A percentile compares a stretch with the other conserved stretches of the same genome.
These are phyloP conservation scores for Epinephelus coioides DNA, from an alignment of 2,797 vertebrate species.

Conservation along the genomic window DNA sequence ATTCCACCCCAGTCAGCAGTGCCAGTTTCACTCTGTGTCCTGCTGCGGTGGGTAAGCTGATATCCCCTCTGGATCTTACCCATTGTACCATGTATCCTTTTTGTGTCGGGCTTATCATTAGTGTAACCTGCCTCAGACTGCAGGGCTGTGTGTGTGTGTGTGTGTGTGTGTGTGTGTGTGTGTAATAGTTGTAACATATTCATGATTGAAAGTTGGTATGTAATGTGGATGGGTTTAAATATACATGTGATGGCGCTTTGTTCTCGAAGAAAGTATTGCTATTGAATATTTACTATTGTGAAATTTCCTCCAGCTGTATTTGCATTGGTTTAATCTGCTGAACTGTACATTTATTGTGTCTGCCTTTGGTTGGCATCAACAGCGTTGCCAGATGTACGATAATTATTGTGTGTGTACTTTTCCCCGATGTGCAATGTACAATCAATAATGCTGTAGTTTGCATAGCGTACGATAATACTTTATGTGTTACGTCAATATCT, in stretches of 20 bases:
- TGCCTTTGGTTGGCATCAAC: background rate
- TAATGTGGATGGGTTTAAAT: background rate
- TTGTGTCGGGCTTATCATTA: conserved; percentile 31
- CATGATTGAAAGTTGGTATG: background rate
- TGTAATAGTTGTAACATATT: background rate
- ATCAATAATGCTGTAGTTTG: too few relatives aligned
- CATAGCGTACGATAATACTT: too few relatives aligned
- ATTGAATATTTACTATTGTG: background rate
- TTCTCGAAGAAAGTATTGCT: background rate
- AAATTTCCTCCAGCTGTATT: background rate
- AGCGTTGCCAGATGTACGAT: too few relatives aligned
- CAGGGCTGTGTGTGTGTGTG: background rate
- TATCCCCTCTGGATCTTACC: conserved; percentile 40
- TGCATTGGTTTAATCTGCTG: background rate
- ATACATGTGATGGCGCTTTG: background rate
- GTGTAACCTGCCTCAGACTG: conserved; percentile 18
- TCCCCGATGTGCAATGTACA: too few relatives aligned
- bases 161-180: too few relatives aligned
- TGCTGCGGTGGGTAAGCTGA: conserved; percentile 43
- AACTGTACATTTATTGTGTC: background rate
- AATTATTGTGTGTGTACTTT: too few relatives aligned
- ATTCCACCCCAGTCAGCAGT: conserved; percentile 33
- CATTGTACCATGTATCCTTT: conserved; percentile 40
- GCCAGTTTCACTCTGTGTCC: conserved; percentile 41
- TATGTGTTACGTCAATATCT: too few relatives aligned